Base-by-base conservation (phyloP, 2,888 invertebrate species). In the Bellardia pandia region DNA sequence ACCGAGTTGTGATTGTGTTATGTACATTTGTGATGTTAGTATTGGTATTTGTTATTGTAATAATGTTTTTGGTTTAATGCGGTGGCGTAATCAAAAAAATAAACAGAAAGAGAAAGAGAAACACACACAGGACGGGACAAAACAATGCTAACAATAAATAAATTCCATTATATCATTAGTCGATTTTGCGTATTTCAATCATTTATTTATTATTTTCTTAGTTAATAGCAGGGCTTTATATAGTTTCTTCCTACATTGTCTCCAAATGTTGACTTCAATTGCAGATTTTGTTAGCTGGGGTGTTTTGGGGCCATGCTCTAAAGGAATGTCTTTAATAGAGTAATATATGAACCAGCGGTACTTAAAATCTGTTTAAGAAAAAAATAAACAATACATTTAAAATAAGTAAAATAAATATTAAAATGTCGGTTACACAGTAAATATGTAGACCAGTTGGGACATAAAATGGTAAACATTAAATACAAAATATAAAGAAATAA, bases 261-360 rank as follows among this genome's bases (percentile, higher is more conserved):
- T 72, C 33, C 53, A 4, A 66, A 23, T 75, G 62, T 79, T 11
- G 6, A 51, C 23, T 56, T 48, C 33, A 42, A 3, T 42, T 45
- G 53, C 37, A 13, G 3, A 60, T 69, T 69, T 58, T 45, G 45
- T 16, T 51, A 11, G n/a, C 30, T 64, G 23, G 16, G 16, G 33
- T 40, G 37, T 37, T 16, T 45, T 45, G 45, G 13, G 13, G 45
- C 13, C n/a, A 11, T 16, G 1, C 37, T 74, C 23, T 68, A 82
- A 16, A 82, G 62, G 62, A 83, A 83, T 30, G 77, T 77, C 37
- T 77, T 83, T 72, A 83, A 71, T 48, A 83, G 56, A 45, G 82
- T 64, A 71, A 83, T 76, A 76, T 86, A 86, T 4, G 83, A 86
- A n/a, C 78, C 79, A 56, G 83, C 51, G 30, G 82, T 86, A 62